Evolutionary conservation across 92 coral and sea anemone species (phyloP).

Genomic region (Bergia sp.): DNA sequence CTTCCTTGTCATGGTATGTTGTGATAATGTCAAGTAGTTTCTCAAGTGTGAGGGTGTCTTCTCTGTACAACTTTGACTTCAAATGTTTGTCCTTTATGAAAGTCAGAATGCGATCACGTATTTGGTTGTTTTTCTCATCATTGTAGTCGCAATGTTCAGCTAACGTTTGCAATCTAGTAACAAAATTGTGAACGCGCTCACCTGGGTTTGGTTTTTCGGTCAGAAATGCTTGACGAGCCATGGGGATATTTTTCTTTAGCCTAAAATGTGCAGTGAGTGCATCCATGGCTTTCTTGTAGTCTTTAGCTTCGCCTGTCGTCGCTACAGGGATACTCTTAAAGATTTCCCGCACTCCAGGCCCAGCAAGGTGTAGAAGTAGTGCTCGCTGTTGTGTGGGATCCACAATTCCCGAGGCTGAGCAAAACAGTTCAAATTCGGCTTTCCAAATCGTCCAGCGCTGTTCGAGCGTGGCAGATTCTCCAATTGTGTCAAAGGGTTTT

Average conservation of each 20-base stretch:
- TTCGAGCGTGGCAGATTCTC: too few relatives aligned
- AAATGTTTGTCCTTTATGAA: slow-evolving; percentile 52
- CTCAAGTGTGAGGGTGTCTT: slow-evolving; percentile 34
- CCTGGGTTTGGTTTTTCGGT: slow-evolving; percentile 42
- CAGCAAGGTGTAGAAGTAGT: slow-evolving; percentile 60
- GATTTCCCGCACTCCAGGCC: slow-evolving; percentile 33
- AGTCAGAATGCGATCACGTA: slow-evolving; percentile 50
- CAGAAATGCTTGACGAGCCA: slow-evolving; percentile 53
- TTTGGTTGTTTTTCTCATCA: slow-evolving; percentile 58
- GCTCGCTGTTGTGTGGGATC: slow-evolving; percentile 41
- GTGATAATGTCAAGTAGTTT: slow-evolving; percentile 50
- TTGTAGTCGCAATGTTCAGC: slow-evolving; percentile 61
- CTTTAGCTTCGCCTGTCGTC: slow-evolving; percentile 48
- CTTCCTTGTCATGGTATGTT: slow-evolving; percentile 53
- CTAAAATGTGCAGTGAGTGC: slow-evolving; percentile 43
- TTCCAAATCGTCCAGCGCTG: too few relatives aligned
- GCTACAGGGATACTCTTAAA: slow-evolving; percentile 2
- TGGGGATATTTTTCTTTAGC: slow-evolving; percentile 56
- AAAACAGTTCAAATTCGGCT: too few relatives aligned
- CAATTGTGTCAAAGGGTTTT: too few relatives aligned
- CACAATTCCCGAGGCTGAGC: slow-evolving; percentile 24
- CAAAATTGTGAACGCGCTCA: slow-evolving; percentile 60
- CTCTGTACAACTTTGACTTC: slow-evolving; percentile 56
- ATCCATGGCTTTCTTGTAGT: slow-evolving; percentile 52
- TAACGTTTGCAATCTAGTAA: slow-evolving; percentile 43